Evolutionary conservation across 2,888 invertebrate species (phyloP), one percentile per base, ranked within the genome.

Genomic region (Furcula furcula): DNA sequence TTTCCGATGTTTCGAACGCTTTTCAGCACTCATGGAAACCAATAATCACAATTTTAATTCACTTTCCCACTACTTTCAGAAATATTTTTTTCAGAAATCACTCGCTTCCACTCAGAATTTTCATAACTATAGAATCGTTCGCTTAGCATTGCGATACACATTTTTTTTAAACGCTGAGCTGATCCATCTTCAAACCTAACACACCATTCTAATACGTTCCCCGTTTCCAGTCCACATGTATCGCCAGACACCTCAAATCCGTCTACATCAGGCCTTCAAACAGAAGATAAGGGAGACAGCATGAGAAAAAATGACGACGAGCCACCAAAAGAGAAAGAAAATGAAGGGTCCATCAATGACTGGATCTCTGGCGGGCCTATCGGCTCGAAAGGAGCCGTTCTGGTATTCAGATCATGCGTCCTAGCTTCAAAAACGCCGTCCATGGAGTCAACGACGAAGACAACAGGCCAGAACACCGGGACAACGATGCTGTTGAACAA

Each of bases 391-490:
- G 91, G 90, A 34, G 90, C 93, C 2, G 91, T 93, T 29, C 83
- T 94, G 33, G 89, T 93, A 29, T 94, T 94, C 76, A 86, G 92
- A 55, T 93, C 93, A 57, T 91, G 91, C 47, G 92, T 92, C 26
- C 76, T 93, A 44, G 92, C 92, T 0, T 66, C 75, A 1, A 54
- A 75, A 11, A 78, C 82, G 1, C 81, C 86, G 0, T 83, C 85
- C 36, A 76, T 78, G 82, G 91, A 80, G 53, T 90, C 73, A 1
- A 63, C 82, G 40, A 90, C 79, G 26, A 85, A 79, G 55, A 76
- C 76, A 0, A 71, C 69, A 13, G 85, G 85, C 0, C 79, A 81
- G 39, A 87, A 84, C 40, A 86, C 86, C 0, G 85, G 86, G 2
- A 85, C 82, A 10, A 64, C 80, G 1, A 85, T 87, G 21, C 56